A percentile compares a stretch with the other conserved stretches of the same genome.
These are phyloP conservation scores for Adrianichthys oophorus DNA, from an alignment of 2,797 vertebrate species.

Conservation along the genomic window DNA sequence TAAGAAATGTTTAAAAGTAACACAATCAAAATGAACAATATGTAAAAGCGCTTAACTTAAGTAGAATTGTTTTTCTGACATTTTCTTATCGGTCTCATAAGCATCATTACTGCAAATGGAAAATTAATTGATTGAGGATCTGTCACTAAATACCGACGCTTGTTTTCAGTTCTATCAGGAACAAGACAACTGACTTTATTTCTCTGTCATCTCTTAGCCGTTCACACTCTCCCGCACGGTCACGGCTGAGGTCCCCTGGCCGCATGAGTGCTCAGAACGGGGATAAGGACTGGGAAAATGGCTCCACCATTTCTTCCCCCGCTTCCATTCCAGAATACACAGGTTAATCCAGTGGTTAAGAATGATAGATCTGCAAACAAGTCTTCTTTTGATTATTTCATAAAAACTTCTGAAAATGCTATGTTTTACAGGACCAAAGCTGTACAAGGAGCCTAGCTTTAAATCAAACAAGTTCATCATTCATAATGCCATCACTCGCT, in stretches of 20 bases:
- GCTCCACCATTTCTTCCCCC: conserved; percentile 87
- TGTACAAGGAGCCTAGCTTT: conserved; percentile 95
- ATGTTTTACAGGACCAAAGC: conserved; percentile 83
- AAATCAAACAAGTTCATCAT: conserved; percentile 97
- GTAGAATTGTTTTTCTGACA: too few relatives aligned
- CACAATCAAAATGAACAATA: too few relatives aligned
- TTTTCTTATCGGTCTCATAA: too few relatives aligned
- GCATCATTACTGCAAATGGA: too few relatives aligned
- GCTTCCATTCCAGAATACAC: conserved; percentile 93
- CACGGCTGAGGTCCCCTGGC: conserved; percentile 84
- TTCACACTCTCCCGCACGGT: conserved; percentile 87
- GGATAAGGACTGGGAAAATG: conserved; percentile 90
- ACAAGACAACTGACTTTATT: conserved; percentile 16
- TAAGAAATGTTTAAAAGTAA: too few relatives aligned
- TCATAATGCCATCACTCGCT: conserved; percentile 91
- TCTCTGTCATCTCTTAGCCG: conserved; percentile 65
- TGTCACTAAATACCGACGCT: neutral
- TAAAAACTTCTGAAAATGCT: conserved; percentile 19
- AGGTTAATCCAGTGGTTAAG: conserved; percentile 65
- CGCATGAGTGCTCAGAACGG: conserved; percentile 80
- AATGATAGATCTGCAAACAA: neutral
- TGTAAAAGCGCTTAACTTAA: too few relatives aligned
- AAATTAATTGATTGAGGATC: neutral
- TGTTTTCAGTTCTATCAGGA: conserved; percentile 8
- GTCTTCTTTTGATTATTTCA: conserved; percentile 4